These are phyloP conservation scores for Tachysurus fulvidraco DNA, from an alignment of 2,113 vertebrate species.

Conservation along the genomic window DNA sequence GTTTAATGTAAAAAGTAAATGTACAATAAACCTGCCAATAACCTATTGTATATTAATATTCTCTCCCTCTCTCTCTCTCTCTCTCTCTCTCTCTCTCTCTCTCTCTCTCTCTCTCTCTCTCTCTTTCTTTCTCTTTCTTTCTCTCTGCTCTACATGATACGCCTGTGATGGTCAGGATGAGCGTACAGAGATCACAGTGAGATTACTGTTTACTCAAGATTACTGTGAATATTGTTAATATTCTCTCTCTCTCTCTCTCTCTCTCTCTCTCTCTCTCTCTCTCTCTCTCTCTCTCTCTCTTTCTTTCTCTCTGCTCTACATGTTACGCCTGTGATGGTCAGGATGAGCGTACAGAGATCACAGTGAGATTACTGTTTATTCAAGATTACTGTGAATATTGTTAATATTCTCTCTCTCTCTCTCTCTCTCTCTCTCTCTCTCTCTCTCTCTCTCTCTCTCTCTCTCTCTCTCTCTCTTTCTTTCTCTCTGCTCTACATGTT, in stretches of 20 bases:
- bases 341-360: background rate
- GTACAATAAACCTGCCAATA: background rate
- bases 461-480: no score
- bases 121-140: no score
- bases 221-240: background rate
- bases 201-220: background rate
- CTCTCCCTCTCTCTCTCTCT: no score
- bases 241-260: no score
- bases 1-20: background rate
- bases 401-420: no score
- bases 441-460: background rate
- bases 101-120: no score
- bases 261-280: no score
- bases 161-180: background rate
- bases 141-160: background rate
- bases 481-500: no score
- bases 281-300: no score
- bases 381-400: background rate
- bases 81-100: no score
- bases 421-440: no score
- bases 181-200: background rate
- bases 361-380: background rate
- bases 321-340: background rate
- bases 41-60: background rate
- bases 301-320: no score